Evolutionary conservation across 2,113 vertebrate genomes (phyloP).

Genomic region (Pavo muticus): DNA sequence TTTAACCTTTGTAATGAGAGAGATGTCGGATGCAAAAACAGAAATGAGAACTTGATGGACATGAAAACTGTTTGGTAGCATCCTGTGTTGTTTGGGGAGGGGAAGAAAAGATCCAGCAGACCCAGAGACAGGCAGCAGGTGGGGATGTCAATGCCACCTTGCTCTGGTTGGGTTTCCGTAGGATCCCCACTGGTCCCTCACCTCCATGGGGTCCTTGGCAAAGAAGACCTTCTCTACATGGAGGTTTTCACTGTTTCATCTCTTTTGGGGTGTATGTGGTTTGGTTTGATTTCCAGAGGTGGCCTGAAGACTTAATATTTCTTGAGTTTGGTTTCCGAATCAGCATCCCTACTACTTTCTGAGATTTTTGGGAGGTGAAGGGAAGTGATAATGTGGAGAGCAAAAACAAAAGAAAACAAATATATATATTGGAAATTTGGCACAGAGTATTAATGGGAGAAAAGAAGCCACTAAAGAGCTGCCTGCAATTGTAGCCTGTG

Average conservation of each 20-base stretch:
- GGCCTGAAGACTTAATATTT: background rate
- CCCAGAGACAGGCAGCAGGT: background rate
- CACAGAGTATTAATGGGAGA: background rate
- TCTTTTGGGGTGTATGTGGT: accelerated
- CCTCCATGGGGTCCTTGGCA: background rate
- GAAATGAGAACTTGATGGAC: background rate
- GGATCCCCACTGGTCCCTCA: too few relatives aligned
- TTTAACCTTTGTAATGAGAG: background rate
- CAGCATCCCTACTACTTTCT: background rate
- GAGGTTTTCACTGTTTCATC: background rate
- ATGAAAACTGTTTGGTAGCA: background rate
- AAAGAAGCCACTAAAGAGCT: background rate
- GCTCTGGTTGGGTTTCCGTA: background rate
- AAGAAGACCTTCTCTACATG: background rate
- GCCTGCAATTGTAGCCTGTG: background rate
- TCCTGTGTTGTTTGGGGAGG: background rate
- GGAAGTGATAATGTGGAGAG: accelerated
- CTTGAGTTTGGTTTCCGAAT: background rate
- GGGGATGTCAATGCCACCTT: accelerated
- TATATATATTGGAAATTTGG: background rate
- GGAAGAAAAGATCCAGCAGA: background rate
- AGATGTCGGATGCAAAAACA: background rate
- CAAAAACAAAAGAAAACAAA: background rate
- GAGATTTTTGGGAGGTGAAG: background rate
- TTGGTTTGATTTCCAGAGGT: background rate